Evolutionary conservation across 2,113 vertebrate genomes (phyloP).

Genomic region (Zosterops japonicus): DNA sequence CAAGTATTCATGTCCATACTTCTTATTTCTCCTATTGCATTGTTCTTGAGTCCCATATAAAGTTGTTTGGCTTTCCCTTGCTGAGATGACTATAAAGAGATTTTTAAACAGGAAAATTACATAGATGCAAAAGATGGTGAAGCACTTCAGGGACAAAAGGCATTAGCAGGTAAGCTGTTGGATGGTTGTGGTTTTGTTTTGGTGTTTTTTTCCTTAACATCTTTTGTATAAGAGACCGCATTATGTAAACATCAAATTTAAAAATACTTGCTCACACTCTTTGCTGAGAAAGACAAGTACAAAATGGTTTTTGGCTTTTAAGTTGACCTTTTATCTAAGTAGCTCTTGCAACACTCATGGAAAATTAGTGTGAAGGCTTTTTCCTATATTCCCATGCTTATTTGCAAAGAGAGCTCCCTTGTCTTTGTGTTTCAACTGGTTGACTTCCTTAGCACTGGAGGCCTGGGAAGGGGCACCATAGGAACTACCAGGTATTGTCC

Average conservation of each 20-base stretch:
- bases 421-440: slow-evolving; percentile 8
- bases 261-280: background rate
- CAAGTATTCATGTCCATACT: background rate
- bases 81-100: background rate
- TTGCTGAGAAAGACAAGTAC: background rate
- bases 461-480: slow-evolving; percentile 15
- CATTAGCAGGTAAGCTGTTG: background rate
- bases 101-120: background rate
- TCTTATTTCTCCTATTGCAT: background rate
- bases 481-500: slow-evolving; percentile 64
- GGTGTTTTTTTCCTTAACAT: background rate
- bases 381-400: background rate
- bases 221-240: background rate
- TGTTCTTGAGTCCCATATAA: background rate
- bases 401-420: slow-evolving; percentile 8
- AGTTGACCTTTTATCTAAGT: background rate
- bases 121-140: background rate
- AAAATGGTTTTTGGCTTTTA: background rate
- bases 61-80: background rate
- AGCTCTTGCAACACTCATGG: background rate
- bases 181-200: background rate
- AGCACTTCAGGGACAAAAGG: background rate
- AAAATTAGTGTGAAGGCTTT: background rate
- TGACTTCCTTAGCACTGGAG: slow-evolving; percentile 21
- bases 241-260: background rate